These are phyloP conservation scores for Oncopodura yosiiana DNA, from an alignment of 1,140 invertebrate species.

Conservation along the genomic window DNA sequence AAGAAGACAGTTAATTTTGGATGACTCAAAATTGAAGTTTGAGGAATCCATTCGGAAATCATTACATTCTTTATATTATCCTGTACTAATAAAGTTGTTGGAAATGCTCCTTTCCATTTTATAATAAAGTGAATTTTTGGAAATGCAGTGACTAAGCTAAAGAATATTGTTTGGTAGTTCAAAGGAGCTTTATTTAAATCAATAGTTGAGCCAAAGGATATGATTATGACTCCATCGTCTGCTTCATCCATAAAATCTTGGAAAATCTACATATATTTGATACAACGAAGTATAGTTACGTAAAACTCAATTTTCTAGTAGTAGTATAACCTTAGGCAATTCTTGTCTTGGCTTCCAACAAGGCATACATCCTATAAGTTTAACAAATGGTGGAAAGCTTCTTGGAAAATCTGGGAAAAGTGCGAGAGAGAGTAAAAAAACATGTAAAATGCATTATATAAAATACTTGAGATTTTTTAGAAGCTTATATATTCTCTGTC, in stretches of 20 bases:
- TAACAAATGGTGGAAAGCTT: too few relatives aligned
- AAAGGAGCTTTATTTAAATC: constrained; percentile 13
- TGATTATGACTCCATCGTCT: constrained; percentile 21
- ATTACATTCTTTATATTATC: constrained; percentile 17
- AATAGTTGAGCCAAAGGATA: constrained; percentile 23
- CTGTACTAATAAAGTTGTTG: not conserved
- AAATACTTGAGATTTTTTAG: not conserved
- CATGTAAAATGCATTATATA: not conserved
- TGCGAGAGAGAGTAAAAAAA: too few relatives aligned
- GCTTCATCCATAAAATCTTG: constrained; percentile 24
- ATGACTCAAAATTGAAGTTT: constrained; percentile 36
- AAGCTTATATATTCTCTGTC: not conserved
- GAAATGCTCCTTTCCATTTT: constrained; percentile 8
- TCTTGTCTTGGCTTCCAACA: too few relatives aligned
- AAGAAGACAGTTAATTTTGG: constrained; percentile 38
- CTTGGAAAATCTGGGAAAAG: too few relatives aligned
- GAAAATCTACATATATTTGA: constrained; percentile 12
- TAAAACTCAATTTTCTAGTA: not conserved
- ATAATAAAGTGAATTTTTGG: constrained; percentile 7
- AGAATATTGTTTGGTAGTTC: constrained; percentile 1
- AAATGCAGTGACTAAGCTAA: constrained; percentile 5
- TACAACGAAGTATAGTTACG: too few relatives aligned
- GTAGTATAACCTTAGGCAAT: too few relatives aligned
- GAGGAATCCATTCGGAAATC: constrained; percentile 25
- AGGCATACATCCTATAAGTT: too few relatives aligned